Percentiles rank a stretch among this genome's conserved stretches.
Conservation (phyloP, 2,113 vertebrate species). For the Pelobates fuscus region DNA sequence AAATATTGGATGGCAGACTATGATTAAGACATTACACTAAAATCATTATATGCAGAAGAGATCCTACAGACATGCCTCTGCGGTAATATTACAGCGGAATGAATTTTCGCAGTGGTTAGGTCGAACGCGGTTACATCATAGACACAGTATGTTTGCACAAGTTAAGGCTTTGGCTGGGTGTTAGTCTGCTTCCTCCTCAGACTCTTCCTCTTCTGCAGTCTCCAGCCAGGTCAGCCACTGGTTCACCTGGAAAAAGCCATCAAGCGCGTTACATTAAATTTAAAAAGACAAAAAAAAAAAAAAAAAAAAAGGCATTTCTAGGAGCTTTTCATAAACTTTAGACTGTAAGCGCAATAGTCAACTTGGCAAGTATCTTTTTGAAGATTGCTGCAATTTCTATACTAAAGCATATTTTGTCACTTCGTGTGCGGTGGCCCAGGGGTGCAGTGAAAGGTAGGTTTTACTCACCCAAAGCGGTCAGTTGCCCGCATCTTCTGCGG, state of each 20-base stretch:
- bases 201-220: constrained; percentile 98
- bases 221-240: constrained; percentile 99
- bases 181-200: constrained; percentile 94
- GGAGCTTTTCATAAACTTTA: no score
- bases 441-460: no score
- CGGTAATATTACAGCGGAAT: constrained; percentile 85
- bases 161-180: constrained; percentile 85
- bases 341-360: no score
- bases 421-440: no score
- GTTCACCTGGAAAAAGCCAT: constrained; percentile 81
- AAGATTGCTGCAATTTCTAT: no score
- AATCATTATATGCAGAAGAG: constrained; percentile 75
- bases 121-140: constrained; percentile 77
- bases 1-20: constrained; percentile 83
- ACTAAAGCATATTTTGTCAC: no score
- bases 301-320: no score
- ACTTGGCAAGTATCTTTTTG: no score
- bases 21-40: constrained; percentile 82
- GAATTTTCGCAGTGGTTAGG: constrained; percentile 87
- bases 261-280: neutral
- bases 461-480: no score
- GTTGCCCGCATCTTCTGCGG: no score
- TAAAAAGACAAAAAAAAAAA: no score
- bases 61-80: constrained; percentile 76
- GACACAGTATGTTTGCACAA: constrained; percentile 85